Conservation (phyloP, 2,888 invertebrate genomes). For the Tipula lateralis region DNA sequence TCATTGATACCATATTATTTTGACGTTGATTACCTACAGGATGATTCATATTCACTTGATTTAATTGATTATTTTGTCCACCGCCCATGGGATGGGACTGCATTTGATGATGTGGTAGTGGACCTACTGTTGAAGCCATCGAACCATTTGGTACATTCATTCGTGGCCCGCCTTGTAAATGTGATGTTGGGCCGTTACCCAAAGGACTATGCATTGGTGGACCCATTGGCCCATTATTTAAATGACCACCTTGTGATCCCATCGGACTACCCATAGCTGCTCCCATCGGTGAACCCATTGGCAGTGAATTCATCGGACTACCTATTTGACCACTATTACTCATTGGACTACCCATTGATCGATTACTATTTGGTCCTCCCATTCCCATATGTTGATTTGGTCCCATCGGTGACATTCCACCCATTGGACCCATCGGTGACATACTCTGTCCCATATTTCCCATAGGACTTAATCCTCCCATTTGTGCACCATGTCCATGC, state of each 20-base stretch:
- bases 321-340: constrained; percentile 52
- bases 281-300: constrained; percentile 67
- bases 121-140: constrained; percentile 51
- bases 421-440: constrained; percentile 65
- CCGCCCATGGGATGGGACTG: constrained; percentile 55
- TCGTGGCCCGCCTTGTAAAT: constrained; percentile 36
- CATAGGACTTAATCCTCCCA: constrained; percentile 54
- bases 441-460: constrained; percentile 51
- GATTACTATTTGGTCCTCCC: constrained; percentile 53
- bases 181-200: constrained; percentile 56
- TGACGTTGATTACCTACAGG: constrained; percentile 37
- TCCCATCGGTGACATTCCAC: constrained; percentile 65
- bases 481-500: constrained; percentile 58
- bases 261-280: constrained; percentile 71
- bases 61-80: constrained; percentile 46
- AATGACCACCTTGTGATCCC: constrained; percentile 50
- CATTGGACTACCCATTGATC: constrained; percentile 69
- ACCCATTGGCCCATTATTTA: constrained; percentile 69
- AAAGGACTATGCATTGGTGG: constrained; percentile 71
- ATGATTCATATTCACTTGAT: constrained; percentile 46
- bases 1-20: constrained; percentile 33
- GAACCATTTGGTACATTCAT: constrained; percentile 56
- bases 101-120: constrained; percentile 53
- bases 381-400: constrained; percentile 60
- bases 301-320: constrained; percentile 66